Base-by-base conservation (phyloP, 2,797 vertebrate species). In the Kryptopterus vitreolus region DNA sequence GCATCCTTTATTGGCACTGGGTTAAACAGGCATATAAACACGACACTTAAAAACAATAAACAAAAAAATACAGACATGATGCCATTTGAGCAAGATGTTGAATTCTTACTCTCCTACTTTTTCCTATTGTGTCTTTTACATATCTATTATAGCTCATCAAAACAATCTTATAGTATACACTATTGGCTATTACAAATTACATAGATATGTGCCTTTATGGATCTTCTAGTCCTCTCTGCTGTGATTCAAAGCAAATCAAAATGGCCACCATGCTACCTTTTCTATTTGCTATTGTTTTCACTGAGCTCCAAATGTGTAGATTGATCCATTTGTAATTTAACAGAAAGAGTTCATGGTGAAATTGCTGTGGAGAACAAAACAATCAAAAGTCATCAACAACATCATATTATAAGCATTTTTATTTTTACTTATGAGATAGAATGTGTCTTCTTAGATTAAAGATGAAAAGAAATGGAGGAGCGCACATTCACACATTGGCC, bases 331-430 rank as follows among this genome's bases (percentile, higher is more conserved):
- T 43, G 24, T n/a, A 11, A 5, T n/a, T 0, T n/a, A 65, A 20
- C 46, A 70, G 4, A 53, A 53, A 35, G 31, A 26, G 15, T 20
- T 31, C 50, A 20, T 57, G 13, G 20, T 9, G 22, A 35, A 58
- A 73, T 55, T 43, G 33, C 6, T 43, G 26, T 43, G 20, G 4
- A 8, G 9, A 29, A 43, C 26, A 15, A 24, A 16, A 58, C 31
- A 26, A 69, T 29, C 20, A 65, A 63, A 63, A n/a, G n/a, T n/a
- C n/a, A n/a, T n/a, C n/a, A n/a, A n/a, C n/a, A 63, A 63, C 61
- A 10, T 66, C 35, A n/a, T 20, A 16, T 29, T 20, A 35, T 63
- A 9, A 22, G 31, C n/a, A n/a, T 31, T 62, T 33, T 59, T 6
- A 12, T 35, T 66, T 61, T 61, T 16, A 65, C 20, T 26, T 53